Conservation (phyloP, 2,888 invertebrate species). For the Eurois occulta region DNA sequence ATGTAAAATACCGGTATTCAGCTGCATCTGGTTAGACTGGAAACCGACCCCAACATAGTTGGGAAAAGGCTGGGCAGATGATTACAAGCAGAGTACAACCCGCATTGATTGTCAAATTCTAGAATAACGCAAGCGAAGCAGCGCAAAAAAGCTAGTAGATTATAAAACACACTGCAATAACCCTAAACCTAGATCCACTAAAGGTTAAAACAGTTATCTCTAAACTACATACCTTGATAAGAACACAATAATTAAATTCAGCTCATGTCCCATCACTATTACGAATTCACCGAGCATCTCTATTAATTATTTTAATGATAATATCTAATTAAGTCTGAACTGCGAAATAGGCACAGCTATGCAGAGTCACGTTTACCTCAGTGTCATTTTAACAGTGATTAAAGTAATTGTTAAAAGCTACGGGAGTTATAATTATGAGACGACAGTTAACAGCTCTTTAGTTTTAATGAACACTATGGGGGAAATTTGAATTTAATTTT, state of each 20-base stretch:
- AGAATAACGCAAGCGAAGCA: too few relatives aligned
- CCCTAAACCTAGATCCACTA: neutral
- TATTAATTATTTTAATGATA: conserved; percentile 69
- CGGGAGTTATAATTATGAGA: conserved; percentile 23
- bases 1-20: too few relatives aligned
- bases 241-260: conserved; percentile 61
- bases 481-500: conserved; percentile 31
- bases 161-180: neutral
- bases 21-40: too few relatives aligned
- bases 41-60: too few relatives aligned
- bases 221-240: conserved; percentile 40
- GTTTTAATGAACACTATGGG: conserved; percentile 44
- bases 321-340: conserved; percentile 73
- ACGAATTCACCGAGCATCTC: conserved; percentile 59
- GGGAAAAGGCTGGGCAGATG: too few relatives aligned
- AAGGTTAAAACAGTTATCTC: conserved; percentile 33
- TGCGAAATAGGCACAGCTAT: conserved; percentile 63
- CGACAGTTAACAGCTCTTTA: conserved; percentile 37
- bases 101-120: too few relatives aligned
- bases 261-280: conserved; percentile 55
- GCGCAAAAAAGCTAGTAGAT: too few relatives aligned
- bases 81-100: too few relatives aligned
- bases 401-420: conserved; percentile 47
- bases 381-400: conserved; percentile 45
- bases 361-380: conserved; percentile 63